Conservation (phyloP, 2,888 invertebrate species). For the Andrena bicolor region DNA sequence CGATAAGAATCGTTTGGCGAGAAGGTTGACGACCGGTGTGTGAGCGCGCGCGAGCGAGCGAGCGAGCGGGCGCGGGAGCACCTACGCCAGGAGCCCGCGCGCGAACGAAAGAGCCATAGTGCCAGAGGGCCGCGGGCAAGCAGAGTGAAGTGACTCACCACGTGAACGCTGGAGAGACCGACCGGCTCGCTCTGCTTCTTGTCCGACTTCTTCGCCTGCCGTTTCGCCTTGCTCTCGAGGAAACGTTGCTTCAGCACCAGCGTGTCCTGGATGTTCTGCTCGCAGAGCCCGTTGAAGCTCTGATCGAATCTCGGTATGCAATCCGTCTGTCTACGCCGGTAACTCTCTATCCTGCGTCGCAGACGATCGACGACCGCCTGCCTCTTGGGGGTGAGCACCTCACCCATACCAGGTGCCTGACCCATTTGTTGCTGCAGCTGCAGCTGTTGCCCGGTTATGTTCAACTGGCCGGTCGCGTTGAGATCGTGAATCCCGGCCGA, state of each 20-base stretch:
- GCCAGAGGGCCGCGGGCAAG: constrained; percentile 36
- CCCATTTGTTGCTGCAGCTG: constrained; percentile 84
- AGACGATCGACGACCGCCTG: constrained; percentile 95
- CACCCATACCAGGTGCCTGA: constrained; percentile 86
- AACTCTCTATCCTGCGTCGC: constrained; percentile 93
- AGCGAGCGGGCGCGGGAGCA: neutral
- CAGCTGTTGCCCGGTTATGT: constrained; percentile 78
- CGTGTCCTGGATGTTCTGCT: constrained; percentile 96
- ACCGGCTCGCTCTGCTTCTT: constrained; percentile 90
- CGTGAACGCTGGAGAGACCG: constrained; percentile 84
- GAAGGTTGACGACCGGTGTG: constrained; percentile 51
- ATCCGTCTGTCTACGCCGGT: constrained; percentile 94
- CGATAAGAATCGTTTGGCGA: constrained; percentile 35
- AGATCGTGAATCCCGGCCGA: constrained; percentile 85
- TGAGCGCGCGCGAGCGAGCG: neutral
- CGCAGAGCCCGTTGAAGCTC: constrained; percentile 94
- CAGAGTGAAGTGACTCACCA: constrained; percentile 78
- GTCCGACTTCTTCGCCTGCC: constrained; percentile 91
- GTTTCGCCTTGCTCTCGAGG: constrained; percentile 95
- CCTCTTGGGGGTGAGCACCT: constrained; percentile 91
- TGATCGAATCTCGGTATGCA: constrained; percentile 95
- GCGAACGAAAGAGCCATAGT: constrained; percentile 30
- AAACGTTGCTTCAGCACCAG: constrained; percentile 94
- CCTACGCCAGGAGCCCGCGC: constrained; percentile 35
- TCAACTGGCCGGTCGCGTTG: constrained; percentile 74